These are phyloP conservation scores for Tokudaia tokunoshimensis DNA, from an alignment of 2,797 vertebrate genomes.

Conservation along the genomic window DNA sequence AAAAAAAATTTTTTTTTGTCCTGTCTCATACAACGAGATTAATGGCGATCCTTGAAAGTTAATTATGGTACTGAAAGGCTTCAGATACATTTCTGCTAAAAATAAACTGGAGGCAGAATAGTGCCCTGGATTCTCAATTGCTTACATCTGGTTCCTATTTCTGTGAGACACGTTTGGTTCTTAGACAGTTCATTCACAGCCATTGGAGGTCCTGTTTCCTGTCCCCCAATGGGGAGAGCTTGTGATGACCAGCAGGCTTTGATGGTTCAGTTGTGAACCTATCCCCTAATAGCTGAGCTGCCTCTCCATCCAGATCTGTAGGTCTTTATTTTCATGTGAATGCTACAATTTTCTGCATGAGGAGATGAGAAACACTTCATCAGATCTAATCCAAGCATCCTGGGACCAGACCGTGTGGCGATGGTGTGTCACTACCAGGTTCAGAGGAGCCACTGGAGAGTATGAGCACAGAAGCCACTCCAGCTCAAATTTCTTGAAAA, in stretches of 20 bases:
- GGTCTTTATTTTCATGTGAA: slow-evolving; percentile 41
- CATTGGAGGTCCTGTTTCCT: slow-evolving; percentile 70
- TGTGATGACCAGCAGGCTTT: slow-evolving; percentile 17
- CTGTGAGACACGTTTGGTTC: slow-evolving; percentile 69
- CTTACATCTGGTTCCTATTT: slow-evolving; percentile 82
- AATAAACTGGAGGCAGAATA: slow-evolving; percentile 74
- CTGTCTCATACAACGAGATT: slow-evolving; percentile 57
- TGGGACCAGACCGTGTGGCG: neutral
- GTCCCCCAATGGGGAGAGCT: slow-evolving; percentile 55
- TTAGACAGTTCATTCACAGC: slow-evolving; percentile 78
- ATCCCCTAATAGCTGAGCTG: neutral
- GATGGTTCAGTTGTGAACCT: neutral
- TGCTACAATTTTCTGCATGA: slow-evolving; percentile 23
- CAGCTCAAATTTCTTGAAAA: neutral
- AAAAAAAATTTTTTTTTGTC: slow-evolving; percentile 58
- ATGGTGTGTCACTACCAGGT: slow-evolving; percentile 8
- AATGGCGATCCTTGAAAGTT: slow-evolving; percentile 77
- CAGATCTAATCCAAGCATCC: slow-evolving; percentile 3
- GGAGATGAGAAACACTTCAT: slow-evolving; percentile 26
- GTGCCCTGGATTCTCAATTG: slow-evolving; percentile 70
- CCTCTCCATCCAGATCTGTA: neutral
- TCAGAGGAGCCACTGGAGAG: neutral
- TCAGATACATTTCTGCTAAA: slow-evolving; percentile 76
- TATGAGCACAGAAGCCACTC: neutral
- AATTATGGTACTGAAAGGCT: slow-evolving; percentile 74